A percentile compares a stretch with the other conserved stretches of the same genome.
These are phyloP conservation scores for Dipodomys merriami DNA, from an alignment of 2,113 vertebrate species.

Conservation along the genomic window DNA sequence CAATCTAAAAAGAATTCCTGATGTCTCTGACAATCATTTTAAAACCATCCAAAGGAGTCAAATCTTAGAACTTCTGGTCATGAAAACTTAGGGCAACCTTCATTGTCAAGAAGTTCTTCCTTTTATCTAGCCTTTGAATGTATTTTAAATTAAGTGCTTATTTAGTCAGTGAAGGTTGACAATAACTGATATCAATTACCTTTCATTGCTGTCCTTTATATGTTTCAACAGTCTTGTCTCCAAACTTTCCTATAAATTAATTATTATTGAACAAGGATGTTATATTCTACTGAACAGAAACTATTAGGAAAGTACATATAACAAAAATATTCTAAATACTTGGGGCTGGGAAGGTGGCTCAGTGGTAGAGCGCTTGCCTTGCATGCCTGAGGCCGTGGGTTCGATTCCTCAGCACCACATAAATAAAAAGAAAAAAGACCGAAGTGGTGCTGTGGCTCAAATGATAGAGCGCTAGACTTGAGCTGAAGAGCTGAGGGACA, in stretches of 20 bases:
- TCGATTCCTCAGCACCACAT: no score
- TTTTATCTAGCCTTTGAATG: slow-evolving; percentile 1
- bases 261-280: background rate
- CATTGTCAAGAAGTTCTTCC: background rate
- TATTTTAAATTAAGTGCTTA: slow-evolving; percentile 41
- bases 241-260: slow-evolving; percentile 29
- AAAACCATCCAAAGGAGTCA: background rate
- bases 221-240: background rate
- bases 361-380: no score
- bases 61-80: background rate
- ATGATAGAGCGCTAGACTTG: no score
- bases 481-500: no score
- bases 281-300: slow-evolving; percentile 36
- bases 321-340: background rate
- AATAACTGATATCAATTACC: background rate
- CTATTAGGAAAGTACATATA: background rate
- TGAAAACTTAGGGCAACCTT: background rate
- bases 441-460: no score
- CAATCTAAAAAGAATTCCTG: background rate
- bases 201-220: background rate
- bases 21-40: background rate
- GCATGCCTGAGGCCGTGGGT: no score
- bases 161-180: slow-evolving; percentile 6
- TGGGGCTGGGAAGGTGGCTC: no score
- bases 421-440: no score